Conservation (phyloP, 2,113 vertebrate genomes). For the Eptesicus fuscus region DNA sequence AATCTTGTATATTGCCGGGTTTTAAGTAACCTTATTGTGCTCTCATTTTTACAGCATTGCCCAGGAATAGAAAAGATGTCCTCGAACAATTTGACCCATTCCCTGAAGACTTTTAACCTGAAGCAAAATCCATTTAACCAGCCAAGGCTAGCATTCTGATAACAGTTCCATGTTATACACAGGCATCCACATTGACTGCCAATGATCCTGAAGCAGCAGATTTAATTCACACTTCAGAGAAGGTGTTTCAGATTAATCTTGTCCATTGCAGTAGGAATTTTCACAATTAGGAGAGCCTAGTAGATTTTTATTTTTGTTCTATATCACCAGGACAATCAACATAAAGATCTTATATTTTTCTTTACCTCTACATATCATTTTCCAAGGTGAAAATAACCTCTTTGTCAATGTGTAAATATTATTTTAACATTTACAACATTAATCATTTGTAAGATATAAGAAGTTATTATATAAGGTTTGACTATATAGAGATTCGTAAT, state of each 20-base stretch:
- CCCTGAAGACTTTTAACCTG: conserved; percentile 37
- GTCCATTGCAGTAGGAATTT: not conserved
- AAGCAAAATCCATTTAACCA: conserved; percentile 51
- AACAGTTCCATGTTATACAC: not conserved
- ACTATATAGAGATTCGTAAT: not conserved
- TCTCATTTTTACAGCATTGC: not conserved
- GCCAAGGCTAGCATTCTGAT: not conserved
- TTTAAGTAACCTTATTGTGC: not conserved
- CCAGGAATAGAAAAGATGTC: conserved; percentile 2
- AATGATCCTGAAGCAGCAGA: not conserved
- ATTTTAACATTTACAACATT: not conserved
- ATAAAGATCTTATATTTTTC: not conserved
- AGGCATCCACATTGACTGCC: not conserved
- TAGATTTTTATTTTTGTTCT: not conserved
- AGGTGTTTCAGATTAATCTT: conserved; percentile 40
- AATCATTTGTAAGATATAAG: not conserved
- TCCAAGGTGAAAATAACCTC: not conserved
- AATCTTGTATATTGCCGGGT: not conserved
- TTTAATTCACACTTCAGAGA: conserved; percentile 59
- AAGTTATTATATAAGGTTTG: not conserved
- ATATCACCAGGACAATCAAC: not conserved
- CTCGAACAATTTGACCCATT: conserved; percentile 32
- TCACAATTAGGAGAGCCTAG: conserved; percentile 14
- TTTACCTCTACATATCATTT: not conserved
- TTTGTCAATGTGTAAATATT: not conserved